These are phyloP conservation scores for Yponomeuta malinellus DNA, from an alignment of 2,888 invertebrate genomes.

Conservation along the genomic window DNA sequence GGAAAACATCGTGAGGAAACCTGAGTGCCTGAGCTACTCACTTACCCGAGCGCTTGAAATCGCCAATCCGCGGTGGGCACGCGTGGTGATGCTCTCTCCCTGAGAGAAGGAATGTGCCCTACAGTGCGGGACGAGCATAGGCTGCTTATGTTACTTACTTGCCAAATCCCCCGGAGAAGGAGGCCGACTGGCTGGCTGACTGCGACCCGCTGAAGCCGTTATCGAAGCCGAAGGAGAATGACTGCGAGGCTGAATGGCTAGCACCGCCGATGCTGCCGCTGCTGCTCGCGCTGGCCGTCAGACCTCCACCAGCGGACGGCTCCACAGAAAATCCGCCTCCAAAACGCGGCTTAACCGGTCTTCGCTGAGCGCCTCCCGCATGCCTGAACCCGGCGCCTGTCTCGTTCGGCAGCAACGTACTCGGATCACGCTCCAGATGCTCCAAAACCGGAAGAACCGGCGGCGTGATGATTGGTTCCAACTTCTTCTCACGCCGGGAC, in stretches of 20 bases:
- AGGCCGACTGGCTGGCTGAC: constrained; percentile 65
- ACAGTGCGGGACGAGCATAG: too few relatives aligned
- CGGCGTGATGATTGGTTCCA: constrained; percentile 66
- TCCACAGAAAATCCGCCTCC: constrained; percentile 60
- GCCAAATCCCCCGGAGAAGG: constrained; percentile 65
- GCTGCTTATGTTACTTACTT: constrained; percentile 41
- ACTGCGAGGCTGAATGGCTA: constrained; percentile 68
- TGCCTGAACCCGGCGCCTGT: constrained; percentile 10
- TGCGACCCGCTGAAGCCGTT: constrained; percentile 70
- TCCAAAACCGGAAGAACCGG: constrained; percentile 68
- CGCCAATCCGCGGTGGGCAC: too few relatives aligned
- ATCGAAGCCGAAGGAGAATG: constrained; percentile 66
- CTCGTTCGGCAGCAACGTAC: constrained; percentile 45
- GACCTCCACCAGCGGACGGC: constrained; percentile 57
- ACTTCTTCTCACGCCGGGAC: constrained; percentile 43
- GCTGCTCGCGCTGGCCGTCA: constrained; percentile 63
- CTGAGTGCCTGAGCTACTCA: too few relatives aligned
- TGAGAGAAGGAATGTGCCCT: too few relatives aligned
- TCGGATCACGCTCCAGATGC: constrained; percentile 69
- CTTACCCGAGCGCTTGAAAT: too few relatives aligned
- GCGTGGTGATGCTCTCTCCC: too few relatives aligned
- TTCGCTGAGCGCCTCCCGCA: constrained; percentile 18
- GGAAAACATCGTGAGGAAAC: too few relatives aligned
- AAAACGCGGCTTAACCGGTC: constrained; percentile 47
- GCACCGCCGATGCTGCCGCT: constrained; percentile 55